These are phyloP conservation scores for Leptoteleia sp. DNA, from an alignment of 1,140 invertebrate genomes.

Conservation along the genomic window DNA sequence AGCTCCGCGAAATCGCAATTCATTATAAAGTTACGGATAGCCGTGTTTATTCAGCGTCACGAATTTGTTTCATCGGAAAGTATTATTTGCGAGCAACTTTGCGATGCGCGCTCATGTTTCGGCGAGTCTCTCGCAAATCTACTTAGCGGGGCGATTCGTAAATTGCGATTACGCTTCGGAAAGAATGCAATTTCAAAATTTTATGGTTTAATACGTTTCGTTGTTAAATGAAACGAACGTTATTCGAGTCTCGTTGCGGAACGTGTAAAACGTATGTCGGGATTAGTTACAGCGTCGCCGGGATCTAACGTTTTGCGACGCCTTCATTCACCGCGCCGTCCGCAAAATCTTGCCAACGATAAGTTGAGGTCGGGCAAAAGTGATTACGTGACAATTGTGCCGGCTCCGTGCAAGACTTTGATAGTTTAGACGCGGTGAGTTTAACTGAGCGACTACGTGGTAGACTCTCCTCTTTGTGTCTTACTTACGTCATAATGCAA, in stretches of 20 bases:
- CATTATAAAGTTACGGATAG: too few relatives aligned
- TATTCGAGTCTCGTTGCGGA: conserved; percentile 7
- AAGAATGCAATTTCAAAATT: too few relatives aligned
- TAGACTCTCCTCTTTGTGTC: conserved; percentile 45
- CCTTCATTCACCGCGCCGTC: conserved; percentile 27
- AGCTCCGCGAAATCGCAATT: too few relatives aligned
- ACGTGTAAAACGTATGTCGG: conserved; percentile 39
- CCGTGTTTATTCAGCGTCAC: too few relatives aligned
- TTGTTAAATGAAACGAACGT: conserved; percentile 11
- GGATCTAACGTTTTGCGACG: conserved; percentile 37
- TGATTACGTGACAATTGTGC: conserved; percentile 69
- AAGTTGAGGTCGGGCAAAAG: conserved; percentile 57
- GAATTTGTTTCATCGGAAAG: too few relatives aligned
- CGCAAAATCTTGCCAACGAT: conserved; percentile 47
- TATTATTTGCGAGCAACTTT: too few relatives aligned
- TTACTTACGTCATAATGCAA: conserved; percentile 43
- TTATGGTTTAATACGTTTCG: background rate
- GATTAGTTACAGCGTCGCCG: conserved; percentile 35
- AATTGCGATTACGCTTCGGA: too few relatives aligned
- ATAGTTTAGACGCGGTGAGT: conserved; percentile 61
- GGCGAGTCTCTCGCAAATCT: too few relatives aligned
- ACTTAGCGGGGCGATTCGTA: too few relatives aligned
- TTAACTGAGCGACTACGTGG: conserved; percentile 53
- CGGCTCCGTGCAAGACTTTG: conserved; percentile 48
- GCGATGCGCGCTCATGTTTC: too few relatives aligned